Conservation (phyloP, 1,140 invertebrate genomes). For the Bombus vancouverensis region DNA sequence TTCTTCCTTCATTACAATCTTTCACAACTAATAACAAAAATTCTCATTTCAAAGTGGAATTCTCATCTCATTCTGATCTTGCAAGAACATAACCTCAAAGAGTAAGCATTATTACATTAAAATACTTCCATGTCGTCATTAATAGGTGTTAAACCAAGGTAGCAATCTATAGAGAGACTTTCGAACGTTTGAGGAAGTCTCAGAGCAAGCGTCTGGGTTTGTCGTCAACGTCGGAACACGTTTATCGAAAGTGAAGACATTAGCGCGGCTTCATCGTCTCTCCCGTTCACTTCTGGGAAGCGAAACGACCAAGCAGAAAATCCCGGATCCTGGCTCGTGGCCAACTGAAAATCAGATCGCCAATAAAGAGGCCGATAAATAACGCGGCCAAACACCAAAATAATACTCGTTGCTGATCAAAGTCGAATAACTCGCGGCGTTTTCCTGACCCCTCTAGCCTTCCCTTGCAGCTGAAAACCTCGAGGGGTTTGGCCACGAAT, state of each 20-base stretch:
- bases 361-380: slow-evolving; percentile 65
- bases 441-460: not conserved
- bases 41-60: not conserved
- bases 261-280: slow-evolving; percentile 22
- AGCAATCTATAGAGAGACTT: not conserved
- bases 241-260: slow-evolving; percentile 54
- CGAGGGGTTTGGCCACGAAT: not conserved
- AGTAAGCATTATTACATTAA: not conserved
- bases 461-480: not conserved
- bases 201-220: not conserved
- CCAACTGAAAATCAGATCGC: slow-evolving; percentile 66
- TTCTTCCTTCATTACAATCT: not conserved
- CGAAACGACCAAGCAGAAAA: slow-evolving; percentile 48
- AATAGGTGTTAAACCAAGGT: not conserved
- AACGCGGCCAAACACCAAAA: slow-evolving; percentile 64
- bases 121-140: not conserved
- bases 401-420: slow-evolving; percentile 62
- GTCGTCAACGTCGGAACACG: slow-evolving; percentile 10
- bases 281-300: slow-evolving; percentile 52
- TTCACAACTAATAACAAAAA: not conserved
- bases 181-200: not conserved
- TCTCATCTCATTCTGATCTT: not conserved
- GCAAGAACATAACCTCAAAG: not conserved
- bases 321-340: slow-evolving; percentile 40
- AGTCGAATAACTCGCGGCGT: slow-evolving; percentile 34